phyloP scores from a whole-genome alignment of 2,113 vertebrate species.

The Dicaeum eximium region DNA sequence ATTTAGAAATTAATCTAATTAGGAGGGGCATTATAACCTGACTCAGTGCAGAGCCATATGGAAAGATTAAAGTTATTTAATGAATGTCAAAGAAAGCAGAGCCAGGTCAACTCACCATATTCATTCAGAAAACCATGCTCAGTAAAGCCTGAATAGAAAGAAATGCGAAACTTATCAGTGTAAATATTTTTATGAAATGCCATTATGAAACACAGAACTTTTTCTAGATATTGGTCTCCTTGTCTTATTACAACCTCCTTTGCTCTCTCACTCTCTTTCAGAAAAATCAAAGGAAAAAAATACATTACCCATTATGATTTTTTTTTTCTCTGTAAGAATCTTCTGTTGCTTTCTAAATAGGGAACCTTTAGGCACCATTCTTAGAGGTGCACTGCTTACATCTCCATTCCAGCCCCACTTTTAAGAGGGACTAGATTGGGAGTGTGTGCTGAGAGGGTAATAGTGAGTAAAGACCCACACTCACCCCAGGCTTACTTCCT shows the following conservation, averaged over 20 bases:
- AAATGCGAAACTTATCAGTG: neutral
- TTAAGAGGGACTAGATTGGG: neutral
- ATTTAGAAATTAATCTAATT: neutral
- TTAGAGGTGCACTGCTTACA: neutral
- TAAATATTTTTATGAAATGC: neutral
- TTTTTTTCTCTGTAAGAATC: too few species aligned
- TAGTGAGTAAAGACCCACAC: neutral
- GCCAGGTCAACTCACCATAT: neutral
- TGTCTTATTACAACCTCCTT: neutral
- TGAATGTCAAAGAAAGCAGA: neutral
- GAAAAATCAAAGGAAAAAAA: neutral
- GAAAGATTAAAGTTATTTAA: neutral
- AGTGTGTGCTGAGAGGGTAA: accelerated
- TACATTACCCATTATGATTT: too few species aligned
- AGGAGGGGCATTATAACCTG: neutral
- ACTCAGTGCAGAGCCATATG: neutral
- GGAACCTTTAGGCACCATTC: neutral
- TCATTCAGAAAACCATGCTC: neutral
- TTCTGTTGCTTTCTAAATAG: neutral
- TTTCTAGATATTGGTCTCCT: neutral
- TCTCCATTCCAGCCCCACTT: neutral
- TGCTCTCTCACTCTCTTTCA: neutral
- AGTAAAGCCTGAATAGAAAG: neutral
- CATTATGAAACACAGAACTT: neutral
- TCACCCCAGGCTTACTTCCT: neutral